Conservation (phyloP, 2,888 invertebrate genomes). For the Lysandra coridon region DNA sequence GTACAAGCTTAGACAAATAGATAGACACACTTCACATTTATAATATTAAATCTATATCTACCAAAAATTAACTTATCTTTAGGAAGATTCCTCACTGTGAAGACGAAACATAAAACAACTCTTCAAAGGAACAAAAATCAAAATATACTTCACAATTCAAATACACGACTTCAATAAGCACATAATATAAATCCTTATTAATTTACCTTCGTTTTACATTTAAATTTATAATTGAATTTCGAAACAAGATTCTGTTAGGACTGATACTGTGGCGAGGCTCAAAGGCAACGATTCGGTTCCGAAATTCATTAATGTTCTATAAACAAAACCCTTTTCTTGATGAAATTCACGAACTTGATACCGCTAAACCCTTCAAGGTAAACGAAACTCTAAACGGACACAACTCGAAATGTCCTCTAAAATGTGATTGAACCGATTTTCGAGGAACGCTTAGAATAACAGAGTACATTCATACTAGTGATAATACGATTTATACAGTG, state of each 20-base stretch:
- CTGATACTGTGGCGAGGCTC: constrained; percentile 40
- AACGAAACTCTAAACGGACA: constrained; percentile 4
- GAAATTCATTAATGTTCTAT: constrained; percentile 65
- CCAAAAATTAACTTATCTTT: no score
- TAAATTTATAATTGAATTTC: constrained; percentile 12
- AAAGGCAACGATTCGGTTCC: constrained; percentile 51
- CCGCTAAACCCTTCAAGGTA: constrained; percentile 16
- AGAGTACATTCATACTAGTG: background rate
- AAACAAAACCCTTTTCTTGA: constrained; percentile 60
- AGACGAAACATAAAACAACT: no score
- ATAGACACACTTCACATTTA: no score
- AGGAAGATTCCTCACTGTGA: no score
- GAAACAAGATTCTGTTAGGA: background rate
- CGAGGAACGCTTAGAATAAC: background rate
- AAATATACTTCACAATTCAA: background rate
- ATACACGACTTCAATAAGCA: background rate
- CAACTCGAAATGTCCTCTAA: background rate
- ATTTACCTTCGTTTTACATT: constrained; percentile 11
- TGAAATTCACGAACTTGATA: constrained; percentile 11
- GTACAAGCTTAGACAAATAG: no score
- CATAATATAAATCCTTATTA: background rate
- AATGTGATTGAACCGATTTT: background rate
- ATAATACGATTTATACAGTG: no score
- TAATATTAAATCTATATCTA: no score
- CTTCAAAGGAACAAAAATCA: background rate